Evolutionary conservation across 2,113 vertebrate species (phyloP).

Genomic region (Heliornis fulica): DNA sequence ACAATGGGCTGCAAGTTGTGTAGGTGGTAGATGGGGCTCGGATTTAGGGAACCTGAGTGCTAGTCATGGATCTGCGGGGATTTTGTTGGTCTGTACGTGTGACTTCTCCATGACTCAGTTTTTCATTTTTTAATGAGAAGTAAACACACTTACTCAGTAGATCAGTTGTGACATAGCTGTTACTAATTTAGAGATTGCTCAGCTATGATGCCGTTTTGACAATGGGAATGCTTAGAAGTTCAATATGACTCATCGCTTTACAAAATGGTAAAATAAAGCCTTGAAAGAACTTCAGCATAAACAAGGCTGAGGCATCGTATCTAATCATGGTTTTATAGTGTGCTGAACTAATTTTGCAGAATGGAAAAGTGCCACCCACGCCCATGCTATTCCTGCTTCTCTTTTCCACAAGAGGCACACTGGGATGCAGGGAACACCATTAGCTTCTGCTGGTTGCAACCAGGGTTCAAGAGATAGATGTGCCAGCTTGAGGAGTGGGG

Average conservation of each 20-base stretch:
- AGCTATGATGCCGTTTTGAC: not conserved
- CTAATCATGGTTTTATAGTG: not conserved
- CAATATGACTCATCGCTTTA: not conserved
- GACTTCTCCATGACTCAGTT: not conserved
- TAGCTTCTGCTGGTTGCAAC: not conserved
- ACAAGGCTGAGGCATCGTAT: not conserved
- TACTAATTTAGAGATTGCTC: not conserved
- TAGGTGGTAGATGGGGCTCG: not conserved
- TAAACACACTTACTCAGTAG: not conserved
- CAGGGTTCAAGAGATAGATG: not conserved
- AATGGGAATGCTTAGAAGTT: not conserved
- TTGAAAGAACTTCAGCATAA: not conserved
- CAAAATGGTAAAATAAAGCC: not conserved
- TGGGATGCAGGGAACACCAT: not conserved
- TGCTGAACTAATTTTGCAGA: not conserved
- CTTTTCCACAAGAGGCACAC: not conserved
- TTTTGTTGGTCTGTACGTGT: rapidly evolving
- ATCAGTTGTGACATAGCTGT: not conserved
- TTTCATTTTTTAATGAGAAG: not conserved
- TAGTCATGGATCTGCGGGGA: not conserved
- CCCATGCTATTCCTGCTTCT: not conserved
- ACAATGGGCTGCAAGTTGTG: not conserved
- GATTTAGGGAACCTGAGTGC: not conserved
- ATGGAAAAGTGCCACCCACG: not conserved
- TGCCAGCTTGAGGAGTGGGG: not conserved